Percentiles rank a stretch among this genome's conserved stretches.
Evolutionary conservation across 2,113 vertebrate genomes (phyloP).

Genomic region (Eidolon helvum): DNA sequence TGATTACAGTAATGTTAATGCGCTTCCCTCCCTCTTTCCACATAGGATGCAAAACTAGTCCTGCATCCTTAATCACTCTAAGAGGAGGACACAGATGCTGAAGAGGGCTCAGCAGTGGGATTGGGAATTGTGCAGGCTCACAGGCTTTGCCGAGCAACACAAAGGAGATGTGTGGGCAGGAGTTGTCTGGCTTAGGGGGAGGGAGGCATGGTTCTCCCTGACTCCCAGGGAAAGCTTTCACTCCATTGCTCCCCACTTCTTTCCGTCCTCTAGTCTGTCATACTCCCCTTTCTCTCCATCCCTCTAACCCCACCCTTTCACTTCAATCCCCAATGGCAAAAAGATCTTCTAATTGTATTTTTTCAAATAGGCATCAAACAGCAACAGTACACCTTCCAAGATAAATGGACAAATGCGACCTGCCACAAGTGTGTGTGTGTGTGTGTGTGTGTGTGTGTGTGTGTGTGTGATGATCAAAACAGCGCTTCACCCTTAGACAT

Average conservation of each 20-base stretch:
- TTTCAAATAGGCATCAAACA: neutral
- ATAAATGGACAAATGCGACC: conserved; percentile 30
- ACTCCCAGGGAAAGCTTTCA: neutral
- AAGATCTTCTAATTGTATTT: conserved; percentile 15
- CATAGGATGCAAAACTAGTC: neutral
- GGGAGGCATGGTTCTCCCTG: neutral
- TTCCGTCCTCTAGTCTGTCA: neutral
- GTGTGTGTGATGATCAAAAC: neutral
- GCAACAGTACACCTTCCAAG: conserved; percentile 20
- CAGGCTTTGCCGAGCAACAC: conserved; percentile 46
- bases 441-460: conserved; percentile 45
- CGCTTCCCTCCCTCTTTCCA: neutral
- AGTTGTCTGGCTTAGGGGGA: neutral
- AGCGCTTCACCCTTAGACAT: neutral
- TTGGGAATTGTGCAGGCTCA: neutral
- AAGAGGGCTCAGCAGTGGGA: neutral
- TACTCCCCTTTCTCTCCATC: neutral
- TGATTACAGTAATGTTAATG: neutral
- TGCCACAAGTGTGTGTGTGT: conserved; percentile 75
- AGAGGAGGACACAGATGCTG: neutral
- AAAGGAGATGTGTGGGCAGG: conserved; percentile 60
- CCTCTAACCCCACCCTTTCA: conserved; percentile 58
- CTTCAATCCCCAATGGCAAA: neutral
- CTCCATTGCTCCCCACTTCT: conserved; percentile 18
- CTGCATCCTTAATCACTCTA: conserved; percentile 37